Conservation (phyloP, 1,140 invertebrate species). For the Drosophila lacertosa region DNA sequence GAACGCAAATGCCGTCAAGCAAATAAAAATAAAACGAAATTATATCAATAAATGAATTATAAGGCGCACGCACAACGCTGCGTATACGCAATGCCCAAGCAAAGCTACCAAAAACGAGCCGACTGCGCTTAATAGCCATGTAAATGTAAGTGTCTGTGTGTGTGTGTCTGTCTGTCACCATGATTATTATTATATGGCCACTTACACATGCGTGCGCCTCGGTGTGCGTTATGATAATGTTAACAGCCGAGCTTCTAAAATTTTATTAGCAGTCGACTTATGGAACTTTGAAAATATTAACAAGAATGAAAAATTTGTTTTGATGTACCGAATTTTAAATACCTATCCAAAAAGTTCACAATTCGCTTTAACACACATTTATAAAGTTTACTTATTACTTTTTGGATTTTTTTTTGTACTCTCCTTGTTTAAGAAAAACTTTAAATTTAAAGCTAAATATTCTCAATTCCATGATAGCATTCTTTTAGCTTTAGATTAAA, state of each 20-base stretch:
- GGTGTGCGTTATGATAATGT: constrained; percentile 76
- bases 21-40: constrained; percentile 82
- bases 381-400: no score
- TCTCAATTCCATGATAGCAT: no score
- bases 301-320: constrained; percentile 11
- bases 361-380: no score
- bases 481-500: no score
- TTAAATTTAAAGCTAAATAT: no score
- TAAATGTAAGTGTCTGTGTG: constrained; percentile 49
- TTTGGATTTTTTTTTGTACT: no score
- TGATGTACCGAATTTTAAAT: no score
- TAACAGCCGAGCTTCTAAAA: constrained; percentile 78
- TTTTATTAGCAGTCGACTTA: constrained; percentile 75
- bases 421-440: no score
- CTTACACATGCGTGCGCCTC: constrained; percentile 30
- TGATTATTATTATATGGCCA: constrained; percentile 72
- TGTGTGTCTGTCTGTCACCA: constrained; percentile 38
- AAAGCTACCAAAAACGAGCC: constrained; percentile 43
- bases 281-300: constrained; percentile 79
- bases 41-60: constrained; percentile 82
- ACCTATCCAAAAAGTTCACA: no score
- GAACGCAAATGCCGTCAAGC: constrained; percentile 70
- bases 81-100: constrained; percentile 70
- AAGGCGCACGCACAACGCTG: constrained; percentile 62
- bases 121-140: constrained; percentile 70